Percentiles rank a stretch among this genome's conserved stretches.
phyloP scores from a whole-genome alignment of 2,888 invertebrate species.

The Callinectes sapidus region DNA sequence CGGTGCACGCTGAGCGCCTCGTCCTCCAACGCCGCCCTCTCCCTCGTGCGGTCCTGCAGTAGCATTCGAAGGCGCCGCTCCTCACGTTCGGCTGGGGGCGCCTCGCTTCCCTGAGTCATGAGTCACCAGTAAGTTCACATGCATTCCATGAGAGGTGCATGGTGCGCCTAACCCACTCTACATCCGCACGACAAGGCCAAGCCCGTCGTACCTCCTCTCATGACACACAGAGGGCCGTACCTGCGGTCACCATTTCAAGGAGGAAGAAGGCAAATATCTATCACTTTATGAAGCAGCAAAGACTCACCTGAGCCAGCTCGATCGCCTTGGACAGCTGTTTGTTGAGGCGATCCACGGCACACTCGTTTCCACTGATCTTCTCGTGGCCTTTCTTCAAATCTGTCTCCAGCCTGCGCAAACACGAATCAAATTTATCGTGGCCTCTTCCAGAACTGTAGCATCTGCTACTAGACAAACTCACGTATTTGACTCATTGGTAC shows the following conservation, averaged over 20 bases:
- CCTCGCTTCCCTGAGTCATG: constrained; percentile 55
- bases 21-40: constrained; percentile 53
- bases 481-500: not conserved
- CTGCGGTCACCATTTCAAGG: not conserved
- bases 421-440: not conserved
- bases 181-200: too few species aligned
- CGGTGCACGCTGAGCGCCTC: constrained; percentile 56
- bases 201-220: too few species aligned
- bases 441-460: not conserved
- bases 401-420: constrained; percentile 50
- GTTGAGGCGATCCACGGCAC: constrained; percentile 60
- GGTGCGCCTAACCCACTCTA: not conserved
- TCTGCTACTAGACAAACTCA: not conserved
- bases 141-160: not conserved
- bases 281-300: not conserved
- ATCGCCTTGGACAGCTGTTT: constrained; percentile 62
- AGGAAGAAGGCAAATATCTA: not conserved
- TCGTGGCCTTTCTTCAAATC: constrained; percentile 58
- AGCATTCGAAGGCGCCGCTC: constrained; percentile 54
- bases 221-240: not conserved
- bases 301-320: constrained; percentile 52
- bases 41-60: constrained; percentile 48
- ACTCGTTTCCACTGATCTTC: constrained; percentile 58
- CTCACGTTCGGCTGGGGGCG: constrained; percentile 55
- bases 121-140: not conserved